A percentile compares a stretch with the other conserved stretches of the same genome.
These are phyloP conservation scores for Drosophila parabipectinata DNA, from an alignment of 1,140 invertebrate genomes.

Conservation along the genomic window DNA sequence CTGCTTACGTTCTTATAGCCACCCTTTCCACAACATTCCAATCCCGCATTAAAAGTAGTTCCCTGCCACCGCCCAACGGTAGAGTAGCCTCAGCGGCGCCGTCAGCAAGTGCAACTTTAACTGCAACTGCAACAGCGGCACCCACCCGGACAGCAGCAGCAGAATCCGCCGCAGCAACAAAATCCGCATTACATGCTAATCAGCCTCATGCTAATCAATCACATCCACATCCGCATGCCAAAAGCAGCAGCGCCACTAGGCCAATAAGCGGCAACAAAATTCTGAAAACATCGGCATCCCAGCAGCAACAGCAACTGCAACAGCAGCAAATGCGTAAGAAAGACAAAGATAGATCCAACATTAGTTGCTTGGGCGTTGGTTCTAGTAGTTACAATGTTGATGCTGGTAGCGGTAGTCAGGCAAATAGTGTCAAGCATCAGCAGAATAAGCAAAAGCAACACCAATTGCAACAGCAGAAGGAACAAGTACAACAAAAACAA, in stretches of 20 bases:
- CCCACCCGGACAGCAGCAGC: constrained; percentile 43
- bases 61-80: constrained; percentile 82
- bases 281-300: constrained; percentile 45
- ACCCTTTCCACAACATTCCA: constrained; percentile 85
- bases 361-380: constrained; percentile 68
- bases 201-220: constrained; percentile 72
- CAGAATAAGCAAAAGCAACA: constrained; percentile 76
- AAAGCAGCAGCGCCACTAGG: constrained; percentile 41
- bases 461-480: constrained; percentile 49
- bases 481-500: constrained; percentile 29
- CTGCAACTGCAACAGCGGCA: constrained; percentile 51
- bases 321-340: constrained; percentile 74
- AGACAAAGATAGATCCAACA: constrained; percentile 83
- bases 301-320: constrained; percentile 35
- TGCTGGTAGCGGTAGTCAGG: constrained; percentile 67
- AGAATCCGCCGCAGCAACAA: constrained; percentile 47
- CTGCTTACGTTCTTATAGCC: constrained; percentile 84
- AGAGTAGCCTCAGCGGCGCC: constrained; percentile 74
- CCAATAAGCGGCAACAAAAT: constrained; percentile 22
- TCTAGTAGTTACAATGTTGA: constrained; percentile 58
- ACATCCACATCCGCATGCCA: constrained; percentile 64
- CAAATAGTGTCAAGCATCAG: constrained; percentile 77
- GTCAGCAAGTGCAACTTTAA: constrained; percentile 7
- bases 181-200: constrained; percentile 73
- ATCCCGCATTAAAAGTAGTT: constrained; percentile 85